phyloP scores from a whole-genome alignment of 2,113 vertebrate species.

The Hylia prasina region DNA sequence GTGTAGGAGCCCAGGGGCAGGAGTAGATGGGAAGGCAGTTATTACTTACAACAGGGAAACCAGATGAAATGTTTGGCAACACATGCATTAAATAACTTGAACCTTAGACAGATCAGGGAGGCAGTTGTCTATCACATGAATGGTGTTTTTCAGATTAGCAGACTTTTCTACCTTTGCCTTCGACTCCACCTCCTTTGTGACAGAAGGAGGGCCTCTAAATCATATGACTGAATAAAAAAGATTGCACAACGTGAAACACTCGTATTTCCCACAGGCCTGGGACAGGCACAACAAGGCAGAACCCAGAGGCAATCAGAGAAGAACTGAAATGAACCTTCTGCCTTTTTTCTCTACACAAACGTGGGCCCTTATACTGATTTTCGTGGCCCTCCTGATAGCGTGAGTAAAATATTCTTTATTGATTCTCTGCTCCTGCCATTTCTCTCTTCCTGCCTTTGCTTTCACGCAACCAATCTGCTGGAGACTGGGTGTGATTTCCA shows the following conservation, averaged over 20 bases:
- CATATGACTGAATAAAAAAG: not conserved
- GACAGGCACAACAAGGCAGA: not conserved
- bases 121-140: not conserved
- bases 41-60: not conserved
- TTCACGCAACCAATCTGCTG: not conserved
- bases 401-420: constrained; percentile 23
- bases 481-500: not conserved
- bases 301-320: not conserved
- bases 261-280: not conserved
- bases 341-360: constrained; percentile 15
- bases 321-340: constrained; percentile 35
- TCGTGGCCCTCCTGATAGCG: not conserved
- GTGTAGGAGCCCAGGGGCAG: not conserved
- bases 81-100: not conserved
- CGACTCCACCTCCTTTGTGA: not conserved
- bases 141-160: not conserved
- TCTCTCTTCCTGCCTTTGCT: not conserved
- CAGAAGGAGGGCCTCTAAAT: not conserved
- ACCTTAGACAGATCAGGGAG: not conserved
- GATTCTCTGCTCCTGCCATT: not conserved
- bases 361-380: constrained; percentile 17
- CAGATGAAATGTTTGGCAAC: not conserved
- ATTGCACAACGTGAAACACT: accelerated
- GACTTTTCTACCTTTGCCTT: not conserved
- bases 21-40: not conserved